Evolutionary conservation across 2,888 invertebrate genomes (phyloP).

Genomic region (Rotaria socialis): DNA sequence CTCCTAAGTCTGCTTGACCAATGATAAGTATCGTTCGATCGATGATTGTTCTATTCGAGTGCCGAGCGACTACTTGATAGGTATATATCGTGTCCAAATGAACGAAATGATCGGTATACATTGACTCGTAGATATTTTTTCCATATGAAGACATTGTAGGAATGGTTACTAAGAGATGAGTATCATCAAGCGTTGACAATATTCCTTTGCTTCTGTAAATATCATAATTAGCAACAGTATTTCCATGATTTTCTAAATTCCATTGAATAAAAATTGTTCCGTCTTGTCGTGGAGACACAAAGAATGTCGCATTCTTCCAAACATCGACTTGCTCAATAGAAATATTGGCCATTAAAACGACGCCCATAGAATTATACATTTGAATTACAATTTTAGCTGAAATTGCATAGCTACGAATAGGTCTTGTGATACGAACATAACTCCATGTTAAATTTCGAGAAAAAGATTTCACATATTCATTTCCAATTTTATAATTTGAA

Average conservation of each 20-base stretch:
- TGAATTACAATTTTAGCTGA: background rate
- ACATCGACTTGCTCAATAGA: background rate
- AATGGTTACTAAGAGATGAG: background rate
- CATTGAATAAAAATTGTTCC: background rate
- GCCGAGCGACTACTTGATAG: background rate
- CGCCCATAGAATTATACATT: background rate
- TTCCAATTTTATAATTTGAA: background rate
- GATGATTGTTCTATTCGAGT: background rate
- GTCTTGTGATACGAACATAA: background rate
- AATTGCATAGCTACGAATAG: background rate
- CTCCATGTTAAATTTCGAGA: background rate
- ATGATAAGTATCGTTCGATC: background rate
- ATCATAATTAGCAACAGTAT: background rate
- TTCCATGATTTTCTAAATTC: background rate
- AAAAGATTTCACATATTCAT: background rate
- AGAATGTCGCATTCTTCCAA: background rate
- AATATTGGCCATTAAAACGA: background rate
- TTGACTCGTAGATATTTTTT: background rate
- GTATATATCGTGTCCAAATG: background rate
- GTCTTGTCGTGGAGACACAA: background rate
- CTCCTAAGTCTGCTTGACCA: background rate
- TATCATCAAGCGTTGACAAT: background rate
- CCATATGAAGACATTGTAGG: background rate
- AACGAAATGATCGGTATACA: background rate
- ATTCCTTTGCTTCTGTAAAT: constrained; percentile 4